phyloP scores from a whole-genome alignment of 2,888 invertebrate genomes.

The Tipula unca region DNA sequence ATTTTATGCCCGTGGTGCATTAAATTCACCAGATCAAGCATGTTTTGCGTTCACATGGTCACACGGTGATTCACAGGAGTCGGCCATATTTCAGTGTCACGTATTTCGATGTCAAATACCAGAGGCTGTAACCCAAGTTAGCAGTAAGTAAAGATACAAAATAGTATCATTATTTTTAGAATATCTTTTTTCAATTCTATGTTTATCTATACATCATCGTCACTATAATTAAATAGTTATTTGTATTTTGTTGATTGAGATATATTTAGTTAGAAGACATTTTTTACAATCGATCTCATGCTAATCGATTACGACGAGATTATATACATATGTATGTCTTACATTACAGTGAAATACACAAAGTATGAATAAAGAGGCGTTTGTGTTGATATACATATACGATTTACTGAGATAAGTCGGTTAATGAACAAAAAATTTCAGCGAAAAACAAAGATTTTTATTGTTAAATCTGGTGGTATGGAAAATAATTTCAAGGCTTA shows the following conservation, averaged over 20 bases:
- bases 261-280: neutral
- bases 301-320: neutral
- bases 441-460: neutral
- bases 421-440: neutral
- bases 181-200: neutral
- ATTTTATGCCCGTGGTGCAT: slow-evolving; percentile 87
- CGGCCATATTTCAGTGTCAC: slow-evolving; percentile 92
- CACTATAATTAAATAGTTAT: neutral
- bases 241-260: neutral
- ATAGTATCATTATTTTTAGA: neutral
- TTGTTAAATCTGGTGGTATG: neutral
- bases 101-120: slow-evolving; percentile 93
- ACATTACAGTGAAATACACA: neutral
- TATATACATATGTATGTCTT: no score
- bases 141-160: slow-evolving; percentile 46
- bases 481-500: neutral
- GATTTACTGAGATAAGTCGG: neutral
- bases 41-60: slow-evolving; percentile 99
- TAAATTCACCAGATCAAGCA: slow-evolving; percentile 73
- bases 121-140: slow-evolving; percentile 78
- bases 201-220: neutral
- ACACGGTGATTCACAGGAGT: slow-evolving; percentile 80
- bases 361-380: neutral
- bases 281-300: neutral
- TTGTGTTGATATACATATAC: neutral